These are phyloP conservation scores for Palythoa grandiflora DNA, from an alignment of 92 coral and sea anemone genomes.

Conservation along the genomic window DNA sequence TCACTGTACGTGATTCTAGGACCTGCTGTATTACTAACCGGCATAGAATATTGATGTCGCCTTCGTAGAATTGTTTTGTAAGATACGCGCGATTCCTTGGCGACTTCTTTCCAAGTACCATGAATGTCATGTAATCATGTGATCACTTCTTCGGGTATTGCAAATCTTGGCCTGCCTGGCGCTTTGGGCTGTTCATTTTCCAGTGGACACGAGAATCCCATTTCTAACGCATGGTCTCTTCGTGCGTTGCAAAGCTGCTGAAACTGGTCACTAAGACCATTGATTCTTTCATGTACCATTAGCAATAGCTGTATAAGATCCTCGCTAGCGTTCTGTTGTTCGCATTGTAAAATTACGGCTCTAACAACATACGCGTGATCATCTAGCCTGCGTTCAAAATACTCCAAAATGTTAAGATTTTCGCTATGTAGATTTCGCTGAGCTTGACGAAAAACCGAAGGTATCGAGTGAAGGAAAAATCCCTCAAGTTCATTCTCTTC, in stretches of 20 bases:
- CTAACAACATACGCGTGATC: constrained; percentile 63
- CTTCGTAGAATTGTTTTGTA: constrained; percentile 63
- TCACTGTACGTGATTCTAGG: constrained; percentile 46
- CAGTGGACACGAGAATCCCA: constrained; percentile 67
- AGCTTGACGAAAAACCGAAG: constrained; percentile 51
- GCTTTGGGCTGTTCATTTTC: constrained; percentile 28
- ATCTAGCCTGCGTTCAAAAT: constrained; percentile 69
- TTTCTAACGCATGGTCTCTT: constrained; percentile 47
- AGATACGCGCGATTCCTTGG: constrained; percentile 58
- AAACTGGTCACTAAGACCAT: constrained; percentile 35
- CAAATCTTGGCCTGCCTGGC: constrained; percentile 73
- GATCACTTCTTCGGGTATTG: constrained; percentile 56
- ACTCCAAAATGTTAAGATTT: constrained; percentile 62
- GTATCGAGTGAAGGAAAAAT: constrained; percentile 50
- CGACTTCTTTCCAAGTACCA: constrained; percentile 63
- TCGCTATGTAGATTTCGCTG: constrained; percentile 58
- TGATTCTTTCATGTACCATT: constrained; percentile 38
- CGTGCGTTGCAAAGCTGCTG: constrained; percentile 40
- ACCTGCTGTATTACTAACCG: constrained; percentile 47
- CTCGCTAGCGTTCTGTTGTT: constrained; percentile 51
- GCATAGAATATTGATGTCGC: constrained; percentile 49
- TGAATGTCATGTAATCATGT: constrained; percentile 63
- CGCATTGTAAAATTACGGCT: constrained; percentile 61
- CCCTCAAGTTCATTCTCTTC: constrained; percentile 54
- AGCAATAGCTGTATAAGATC: constrained; percentile 50